Conservation (phyloP, 2,113 vertebrate species). For the Rattus rattus region DNA sequence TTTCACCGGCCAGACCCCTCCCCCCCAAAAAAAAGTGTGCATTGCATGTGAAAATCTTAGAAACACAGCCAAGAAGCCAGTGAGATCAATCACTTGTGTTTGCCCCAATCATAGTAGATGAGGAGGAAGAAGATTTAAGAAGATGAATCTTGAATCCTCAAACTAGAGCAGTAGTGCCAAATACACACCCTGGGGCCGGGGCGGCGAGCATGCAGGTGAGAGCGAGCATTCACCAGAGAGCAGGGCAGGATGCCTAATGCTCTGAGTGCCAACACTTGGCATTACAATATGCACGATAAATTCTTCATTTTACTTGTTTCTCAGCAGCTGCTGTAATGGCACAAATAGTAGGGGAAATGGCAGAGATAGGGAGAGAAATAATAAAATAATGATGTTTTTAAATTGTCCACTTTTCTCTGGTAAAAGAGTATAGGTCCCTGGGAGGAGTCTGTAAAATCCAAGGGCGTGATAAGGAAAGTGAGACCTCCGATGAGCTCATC, state of each 20-base stretch:
- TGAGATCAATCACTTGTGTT: conserved; percentile 23
- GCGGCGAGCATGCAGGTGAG: neutral
- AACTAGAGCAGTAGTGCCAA: neutral
- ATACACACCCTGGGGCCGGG: neutral
- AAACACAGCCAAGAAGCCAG: conserved; percentile 1
- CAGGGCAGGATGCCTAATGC: neutral
- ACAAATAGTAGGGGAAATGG: neutral
- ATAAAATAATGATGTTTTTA: neutral
- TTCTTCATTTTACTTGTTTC: neutral
- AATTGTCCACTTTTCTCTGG: neutral
- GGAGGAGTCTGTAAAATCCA: neutral
- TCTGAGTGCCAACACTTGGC: neutral
- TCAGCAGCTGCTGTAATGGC: neutral
- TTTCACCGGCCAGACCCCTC: neutral
- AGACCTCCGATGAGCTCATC: neutral
- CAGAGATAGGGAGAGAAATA: neutral
- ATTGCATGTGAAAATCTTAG: neutral
- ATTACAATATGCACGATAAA: neutral
- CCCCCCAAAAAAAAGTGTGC: neutral
- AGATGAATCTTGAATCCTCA: neutral
- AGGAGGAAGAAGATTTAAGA: neutral
- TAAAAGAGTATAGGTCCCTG: neutral
- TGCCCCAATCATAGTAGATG: neutral
- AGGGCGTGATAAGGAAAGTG: neutral
- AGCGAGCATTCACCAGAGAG: too few relatives aligned